Conservation (phyloP, 2,113 vertebrate species). For the Canis aureus region DNA sequence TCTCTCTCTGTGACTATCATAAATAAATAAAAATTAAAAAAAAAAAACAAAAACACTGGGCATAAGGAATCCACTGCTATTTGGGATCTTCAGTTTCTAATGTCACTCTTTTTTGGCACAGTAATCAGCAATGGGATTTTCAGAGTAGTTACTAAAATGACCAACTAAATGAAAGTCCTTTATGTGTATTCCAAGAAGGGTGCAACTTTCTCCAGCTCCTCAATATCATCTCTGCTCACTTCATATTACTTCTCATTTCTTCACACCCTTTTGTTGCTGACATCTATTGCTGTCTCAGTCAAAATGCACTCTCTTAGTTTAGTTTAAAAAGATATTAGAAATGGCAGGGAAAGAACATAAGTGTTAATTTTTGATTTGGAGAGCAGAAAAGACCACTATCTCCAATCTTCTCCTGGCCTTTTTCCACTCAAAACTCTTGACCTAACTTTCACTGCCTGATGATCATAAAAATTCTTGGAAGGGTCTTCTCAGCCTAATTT, state of each 20-base stretch:
- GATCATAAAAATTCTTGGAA: slow-evolving; percentile 42
- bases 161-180: slow-evolving; percentile 16
- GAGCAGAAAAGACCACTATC: not conserved
- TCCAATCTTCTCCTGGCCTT: slow-evolving; percentile 3
- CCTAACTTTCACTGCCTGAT: not conserved
- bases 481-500: not conserved
- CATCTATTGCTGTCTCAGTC: not conserved
- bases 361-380: not conserved
- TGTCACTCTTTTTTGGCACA: not conserved
- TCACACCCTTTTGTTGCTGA: not conserved
- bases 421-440: slow-evolving; percentile 36
- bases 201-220: not conserved
- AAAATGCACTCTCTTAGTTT: not conserved
- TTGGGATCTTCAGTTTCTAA: slow-evolving; percentile 28
- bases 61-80: not conserved
- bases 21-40: too few relatives aligned
- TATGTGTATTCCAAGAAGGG: not conserved
- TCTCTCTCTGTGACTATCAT: too few relatives aligned
- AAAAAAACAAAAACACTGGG: not conserved
- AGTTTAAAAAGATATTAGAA: not conserved
- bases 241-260: slow-evolving; percentile 24
- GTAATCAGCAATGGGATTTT: not conserved
- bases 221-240: not conserved
- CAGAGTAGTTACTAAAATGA: not conserved
- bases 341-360: not conserved